phyloP scores from a whole-genome alignment of 2,797 vertebrate genomes.

The Zonotrichia albicollis region DNA sequence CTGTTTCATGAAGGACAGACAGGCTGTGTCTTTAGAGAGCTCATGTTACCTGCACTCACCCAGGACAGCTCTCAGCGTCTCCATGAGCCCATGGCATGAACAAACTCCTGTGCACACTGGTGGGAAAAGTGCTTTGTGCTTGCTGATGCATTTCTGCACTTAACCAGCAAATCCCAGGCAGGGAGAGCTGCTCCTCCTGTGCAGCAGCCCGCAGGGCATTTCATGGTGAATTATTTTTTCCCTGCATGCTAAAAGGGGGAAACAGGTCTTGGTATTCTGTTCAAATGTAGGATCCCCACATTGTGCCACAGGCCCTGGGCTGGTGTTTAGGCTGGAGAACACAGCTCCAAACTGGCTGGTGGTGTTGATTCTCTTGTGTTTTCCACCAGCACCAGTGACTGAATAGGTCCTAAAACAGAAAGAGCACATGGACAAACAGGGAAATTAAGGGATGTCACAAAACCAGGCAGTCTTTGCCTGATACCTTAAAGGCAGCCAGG shows the following conservation, averaged over 20 bases:
- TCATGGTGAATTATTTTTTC: not conserved
- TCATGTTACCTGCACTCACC: not conserved
- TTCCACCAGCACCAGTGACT: not conserved
- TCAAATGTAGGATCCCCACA: not conserved
- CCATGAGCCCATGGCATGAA: accelerated
- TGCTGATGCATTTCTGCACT: not conserved
- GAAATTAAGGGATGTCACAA: not conserved
- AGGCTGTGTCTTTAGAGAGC: not conserved
- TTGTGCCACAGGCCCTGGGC: accelerated
- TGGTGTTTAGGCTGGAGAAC: not conserved
- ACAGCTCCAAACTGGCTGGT: not conserved
- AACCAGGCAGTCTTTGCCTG: not conserved
- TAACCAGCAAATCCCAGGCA: not conserved
- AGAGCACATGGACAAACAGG: not conserved
- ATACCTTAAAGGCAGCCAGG: not conserved
- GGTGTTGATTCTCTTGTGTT: not conserved
- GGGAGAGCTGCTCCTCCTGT: not conserved
- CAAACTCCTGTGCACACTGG: not conserved
- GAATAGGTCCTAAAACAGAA: not conserved
- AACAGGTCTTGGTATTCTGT: not conserved
- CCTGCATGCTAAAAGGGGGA: accelerated
- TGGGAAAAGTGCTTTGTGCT: not conserved
- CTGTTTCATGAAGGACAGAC: not conserved
- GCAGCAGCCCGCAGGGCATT: not conserved
- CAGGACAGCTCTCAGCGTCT: not conserved